Percentiles rank a stretch among this genome's conserved stretches.
These are phyloP conservation scores for Mormyrops attenuatus DNA, from an alignment of 2,797 vertebrate species.

Conservation along the genomic window DNA sequence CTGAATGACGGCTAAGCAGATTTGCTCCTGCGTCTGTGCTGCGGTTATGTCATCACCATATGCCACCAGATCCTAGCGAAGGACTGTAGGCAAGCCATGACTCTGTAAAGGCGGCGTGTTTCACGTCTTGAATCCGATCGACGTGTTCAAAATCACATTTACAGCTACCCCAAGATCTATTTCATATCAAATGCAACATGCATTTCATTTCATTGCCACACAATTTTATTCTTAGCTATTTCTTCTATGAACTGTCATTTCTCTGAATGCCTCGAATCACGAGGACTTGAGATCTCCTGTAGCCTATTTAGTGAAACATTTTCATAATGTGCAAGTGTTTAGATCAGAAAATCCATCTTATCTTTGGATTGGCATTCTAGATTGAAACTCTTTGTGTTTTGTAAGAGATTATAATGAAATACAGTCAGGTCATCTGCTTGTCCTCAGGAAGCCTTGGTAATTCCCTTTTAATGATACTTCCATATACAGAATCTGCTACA, in stretches of 20 bases:
- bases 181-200: background rate
- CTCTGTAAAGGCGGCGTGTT: constrained; percentile 17
- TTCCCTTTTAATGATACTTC: background rate
- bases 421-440: background rate
- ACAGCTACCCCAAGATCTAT: background rate
- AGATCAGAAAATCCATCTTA: background rate
- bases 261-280: background rate
- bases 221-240: background rate
- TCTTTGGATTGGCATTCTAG: background rate
- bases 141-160: background rate
- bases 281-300: background rate
- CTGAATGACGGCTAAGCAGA: constrained; percentile 36
- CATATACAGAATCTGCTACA: background rate
- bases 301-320: background rate
- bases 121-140: background rate
- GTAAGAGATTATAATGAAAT: background rate
- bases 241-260: background rate
- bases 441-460: background rate
- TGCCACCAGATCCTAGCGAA: constrained; percentile 30
- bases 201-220: background rate
- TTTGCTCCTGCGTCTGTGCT: constrained; percentile 42
- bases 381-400: background rate
- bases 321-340: background rate
- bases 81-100: constrained; percentile 38
- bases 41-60: constrained; percentile 48